Evolutionary conservation across 2,888 invertebrate species (phyloP).

Genomic region (Drosophila kanekoi): DNA sequence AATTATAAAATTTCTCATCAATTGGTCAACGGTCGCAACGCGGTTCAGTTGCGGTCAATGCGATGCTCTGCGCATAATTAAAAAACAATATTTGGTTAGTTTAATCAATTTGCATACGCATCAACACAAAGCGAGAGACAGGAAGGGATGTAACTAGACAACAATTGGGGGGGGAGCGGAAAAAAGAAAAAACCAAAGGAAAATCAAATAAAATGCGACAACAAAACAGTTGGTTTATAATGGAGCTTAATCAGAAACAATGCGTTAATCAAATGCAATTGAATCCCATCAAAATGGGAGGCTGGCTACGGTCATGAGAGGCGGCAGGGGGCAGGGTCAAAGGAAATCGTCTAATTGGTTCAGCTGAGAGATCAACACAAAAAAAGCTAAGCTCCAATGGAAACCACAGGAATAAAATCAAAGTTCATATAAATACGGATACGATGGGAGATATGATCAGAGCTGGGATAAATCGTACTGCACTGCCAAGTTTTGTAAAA

Average conservation of each 20-base stretch:
- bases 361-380: too few relatives aligned
- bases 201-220: slow-evolving; percentile 21
- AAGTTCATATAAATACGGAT: too few relatives aligned
- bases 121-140: neutral
- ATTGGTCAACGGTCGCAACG: slow-evolving; percentile 55
- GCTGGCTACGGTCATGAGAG: too few relatives aligned
- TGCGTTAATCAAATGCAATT: slow-evolving; percentile 32
- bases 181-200: neutral
- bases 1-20: slow-evolving; percentile 75
- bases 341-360: too few relatives aligned
- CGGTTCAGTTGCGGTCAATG: slow-evolving; percentile 63
- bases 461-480: too few relatives aligned
- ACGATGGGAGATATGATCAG: too few relatives aligned
- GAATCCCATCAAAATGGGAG: slow-evolving; percentile 1
- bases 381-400: too few relatives aligned
- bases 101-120: slow-evolving; percentile 75
- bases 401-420: too few relatives aligned
- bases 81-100: slow-evolving; percentile 80
- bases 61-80: slow-evolving; percentile 69
- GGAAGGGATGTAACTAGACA: slow-evolving; percentile 28
- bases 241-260: slow-evolving; percentile 34
- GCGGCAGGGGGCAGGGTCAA: neutral
- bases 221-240: slow-evolving; percentile 14
- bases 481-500: too few relatives aligned
- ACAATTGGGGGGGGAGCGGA: neutral